Evolutionary conservation across 2,797 vertebrate species (phyloP).

Genomic region (Cichlasoma orientale): DNA sequence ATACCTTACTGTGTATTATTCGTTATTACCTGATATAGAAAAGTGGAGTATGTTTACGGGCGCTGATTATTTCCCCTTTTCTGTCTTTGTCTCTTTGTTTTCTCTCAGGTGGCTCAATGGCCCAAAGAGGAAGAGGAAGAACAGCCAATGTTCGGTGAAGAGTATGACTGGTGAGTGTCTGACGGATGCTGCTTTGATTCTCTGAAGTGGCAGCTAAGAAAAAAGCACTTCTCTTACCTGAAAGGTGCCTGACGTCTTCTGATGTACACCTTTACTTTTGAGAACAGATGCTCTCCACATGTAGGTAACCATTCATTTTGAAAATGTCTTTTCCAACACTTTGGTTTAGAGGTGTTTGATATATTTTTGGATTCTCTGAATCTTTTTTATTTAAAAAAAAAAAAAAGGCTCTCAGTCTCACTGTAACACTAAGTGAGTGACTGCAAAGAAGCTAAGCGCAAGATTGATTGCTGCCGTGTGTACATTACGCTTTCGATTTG

Average conservation of each 20-base stretch:
- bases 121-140: constrained; percentile 98
- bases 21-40: neutral
- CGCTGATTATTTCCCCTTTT: neutral
- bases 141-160: constrained; percentile 99
- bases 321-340: constrained; percentile 11
- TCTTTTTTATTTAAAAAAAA: neutral
- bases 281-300: neutral
- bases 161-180: constrained; percentile 93
- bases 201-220: constrained; percentile 12
- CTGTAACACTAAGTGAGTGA: neutral
- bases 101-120: constrained; percentile 95
- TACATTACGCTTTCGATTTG: constrained; percentile 43
- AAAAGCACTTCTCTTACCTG: constrained; percentile 3
- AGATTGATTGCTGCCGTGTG: constrained; percentile 32
- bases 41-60: neutral
- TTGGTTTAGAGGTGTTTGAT: neutral
- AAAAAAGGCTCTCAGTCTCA: constrained; percentile 22
- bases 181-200: neutral
- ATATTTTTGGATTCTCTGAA: constrained; percentile 2
- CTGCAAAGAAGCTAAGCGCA: neutral
- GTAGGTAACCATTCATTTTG: constrained; percentile 2
- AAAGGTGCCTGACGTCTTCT: constrained; percentile 8
- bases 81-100: neutral
- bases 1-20: neutral
- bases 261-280: neutral